These are phyloP conservation scores for Sarcophaga bullata DNA, from an alignment of 1,140 invertebrate species.

Conservation along the genomic window DNA sequence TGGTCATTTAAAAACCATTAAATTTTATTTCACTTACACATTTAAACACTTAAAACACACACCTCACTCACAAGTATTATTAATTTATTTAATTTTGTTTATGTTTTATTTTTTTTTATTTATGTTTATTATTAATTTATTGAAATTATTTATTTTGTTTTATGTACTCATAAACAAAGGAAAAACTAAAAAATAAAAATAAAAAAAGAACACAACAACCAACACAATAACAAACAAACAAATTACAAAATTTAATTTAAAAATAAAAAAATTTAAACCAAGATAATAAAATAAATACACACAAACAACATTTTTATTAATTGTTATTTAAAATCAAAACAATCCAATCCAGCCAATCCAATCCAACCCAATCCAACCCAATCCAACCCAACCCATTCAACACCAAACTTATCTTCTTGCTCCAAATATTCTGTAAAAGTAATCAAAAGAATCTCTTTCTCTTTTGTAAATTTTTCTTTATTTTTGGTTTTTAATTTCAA, in stretches of 20 bases:
- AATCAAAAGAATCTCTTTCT: background rate
- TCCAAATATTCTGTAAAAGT: too few relatives aligned
- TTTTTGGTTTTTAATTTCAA: too few relatives aligned
- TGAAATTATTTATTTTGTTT: constrained; percentile 28
- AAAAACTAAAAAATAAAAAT: background rate
- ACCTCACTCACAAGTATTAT: constrained; percentile 25
- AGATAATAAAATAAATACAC: constrained; percentile 4
- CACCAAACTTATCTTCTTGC: background rate
- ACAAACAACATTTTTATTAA: background rate
- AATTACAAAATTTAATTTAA: background rate
- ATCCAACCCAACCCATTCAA: too few relatives aligned
- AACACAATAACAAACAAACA: constrained; percentile 17
- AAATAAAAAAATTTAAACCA: background rate
- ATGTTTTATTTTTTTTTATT: constrained; percentile 35
- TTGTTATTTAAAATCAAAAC: too few relatives aligned
- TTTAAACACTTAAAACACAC: constrained; percentile 29
- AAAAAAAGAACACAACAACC: background rate
- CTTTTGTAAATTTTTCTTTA: too few relatives aligned
- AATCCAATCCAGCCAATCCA: background rate
- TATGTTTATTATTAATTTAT: constrained; percentile 22
- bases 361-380: background rate
- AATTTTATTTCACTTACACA: background rate
- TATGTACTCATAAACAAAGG: constrained; percentile 1
- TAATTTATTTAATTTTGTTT: constrained; percentile 28
- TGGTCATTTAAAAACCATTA: constrained; percentile 35